Percentiles rank a stretch among this genome's conserved stretches.
These are phyloP conservation scores for Dipodomys ordii DNA, from an alignment of 2,113 vertebrate species.

Conservation along the genomic window DNA sequence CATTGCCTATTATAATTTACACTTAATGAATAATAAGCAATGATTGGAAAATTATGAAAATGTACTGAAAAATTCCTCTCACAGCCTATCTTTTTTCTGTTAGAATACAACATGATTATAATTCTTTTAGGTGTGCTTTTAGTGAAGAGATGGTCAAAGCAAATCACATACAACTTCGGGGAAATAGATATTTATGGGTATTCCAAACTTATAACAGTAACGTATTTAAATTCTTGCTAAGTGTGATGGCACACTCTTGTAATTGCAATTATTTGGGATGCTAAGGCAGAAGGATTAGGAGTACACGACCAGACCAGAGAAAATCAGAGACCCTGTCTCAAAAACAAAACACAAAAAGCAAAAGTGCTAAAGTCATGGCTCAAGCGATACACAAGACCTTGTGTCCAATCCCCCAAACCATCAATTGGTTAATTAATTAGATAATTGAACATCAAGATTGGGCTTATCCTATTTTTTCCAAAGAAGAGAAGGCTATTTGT, in stretches of 20 bases:
- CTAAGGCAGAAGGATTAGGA: too few species aligned
- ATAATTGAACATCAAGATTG: background rate
- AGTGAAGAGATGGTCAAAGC: background rate
- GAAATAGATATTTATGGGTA: background rate
- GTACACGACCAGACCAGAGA: too few species aligned
- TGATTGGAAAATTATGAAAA: constrained; percentile 46
- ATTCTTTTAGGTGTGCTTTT: constrained; percentile 12
- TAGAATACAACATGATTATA: constrained; percentile 2
- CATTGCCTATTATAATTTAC: background rate
- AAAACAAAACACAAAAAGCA: too few species aligned
- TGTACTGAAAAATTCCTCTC: background rate
- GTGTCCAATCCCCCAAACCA: too few species aligned
- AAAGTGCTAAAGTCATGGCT: too few species aligned
- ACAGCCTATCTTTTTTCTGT: background rate
- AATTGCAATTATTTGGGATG: too few species aligned
- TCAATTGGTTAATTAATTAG: too few species aligned
- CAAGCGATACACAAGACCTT: too few species aligned
- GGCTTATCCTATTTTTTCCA: background rate
- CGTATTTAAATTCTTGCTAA: background rate
- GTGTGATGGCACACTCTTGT: too few species aligned
- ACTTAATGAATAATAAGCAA: constrained; percentile 10
- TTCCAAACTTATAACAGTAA: background rate
- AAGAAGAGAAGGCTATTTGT: background rate
- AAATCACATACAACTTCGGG: constrained; percentile 31
- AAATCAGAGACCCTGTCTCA: too few species aligned